Evolutionary conservation across 2,113 vertebrate genomes (phyloP), one percentile per base, ranked within the genome.

Genomic region (Apaloderma vittatum): DNA sequence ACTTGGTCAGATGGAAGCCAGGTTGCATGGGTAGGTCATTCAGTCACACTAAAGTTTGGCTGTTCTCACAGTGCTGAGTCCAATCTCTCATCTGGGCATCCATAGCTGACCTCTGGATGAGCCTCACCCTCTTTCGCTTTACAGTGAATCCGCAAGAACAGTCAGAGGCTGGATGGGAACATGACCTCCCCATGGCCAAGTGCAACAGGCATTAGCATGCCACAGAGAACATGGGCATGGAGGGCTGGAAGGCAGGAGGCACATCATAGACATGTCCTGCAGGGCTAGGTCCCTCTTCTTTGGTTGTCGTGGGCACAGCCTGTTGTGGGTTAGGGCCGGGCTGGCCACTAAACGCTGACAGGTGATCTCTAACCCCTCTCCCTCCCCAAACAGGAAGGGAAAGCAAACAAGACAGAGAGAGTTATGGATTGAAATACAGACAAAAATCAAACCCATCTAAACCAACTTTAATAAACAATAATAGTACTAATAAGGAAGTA

Each of bases 221-320:
- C 18, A 19, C 20, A 23, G 43, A 17, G 4, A 22, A 55, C 16
- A 40, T 68, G 23, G 27, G 15, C 24, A 12, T 4, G 27, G 46
- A 59, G 49, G 61, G 26, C 30, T 68, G 16, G 23, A 43, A 59
- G 26, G 11, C 29, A 43, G 65, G 22, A 76, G n/a, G 18, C 29
- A 43, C 34, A 45, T 59, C 24, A 11, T 26, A 24, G 29, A 11
- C 19, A 26, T 40, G 12, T 23, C 54, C n/a, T 12, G 23, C 29
- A 23, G 37, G 16, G n/a, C 34, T 74, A n/a, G 49, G 9, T 68
- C 12, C 16, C 40, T 48, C 57, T 63, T 10, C 22, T 77, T 54
- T 1, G 0, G 8, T 34, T 58, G 24, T 11, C 9, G 21, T 46
- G 21, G 15, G 12, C 20, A 62, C 12, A 68, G 21, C 8, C 40